Conservation (phyloP, 1,140 invertebrate species). For the Leptoteleia sp. region DNA sequence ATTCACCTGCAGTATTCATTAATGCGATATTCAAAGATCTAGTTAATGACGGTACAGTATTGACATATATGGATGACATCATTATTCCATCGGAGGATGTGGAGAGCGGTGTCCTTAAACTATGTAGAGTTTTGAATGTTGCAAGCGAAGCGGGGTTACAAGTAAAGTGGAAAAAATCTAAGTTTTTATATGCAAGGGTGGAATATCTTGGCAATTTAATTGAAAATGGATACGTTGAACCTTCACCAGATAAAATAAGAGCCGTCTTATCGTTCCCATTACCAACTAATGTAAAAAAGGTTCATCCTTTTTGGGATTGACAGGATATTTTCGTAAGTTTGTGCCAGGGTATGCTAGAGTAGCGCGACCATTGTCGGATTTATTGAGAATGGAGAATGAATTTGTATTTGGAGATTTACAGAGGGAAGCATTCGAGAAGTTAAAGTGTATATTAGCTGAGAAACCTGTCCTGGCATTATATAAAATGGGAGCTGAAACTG, state of each 20-base stretch:
- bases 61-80: neutral
- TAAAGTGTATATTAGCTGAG: constrained; percentile 2
- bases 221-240: neutral
- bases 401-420: constrained; percentile 5
- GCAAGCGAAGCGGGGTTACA: neutral
- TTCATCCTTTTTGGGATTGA: neutral
- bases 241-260: neutral
- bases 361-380: constrained; percentile 5
- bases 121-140: neutral
- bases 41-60: neutral
- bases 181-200: neutral
- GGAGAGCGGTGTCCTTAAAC: neutral
- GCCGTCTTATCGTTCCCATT: neutral
- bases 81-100: neutral
- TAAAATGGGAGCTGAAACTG: neutral
- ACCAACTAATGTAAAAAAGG: neutral
- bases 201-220: constrained; percentile 2
- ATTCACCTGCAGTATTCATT: neutral
- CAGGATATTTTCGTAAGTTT: neutral
- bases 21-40: constrained; percentile 12
- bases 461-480: neutral
- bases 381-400: constrained; percentile 3
- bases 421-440: neutral
- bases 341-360: neutral
- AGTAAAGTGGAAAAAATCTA: neutral